Evolutionary conservation across 1,140 invertebrate genomes (phyloP).

Genomic region (Homarus americanus): DNA sequence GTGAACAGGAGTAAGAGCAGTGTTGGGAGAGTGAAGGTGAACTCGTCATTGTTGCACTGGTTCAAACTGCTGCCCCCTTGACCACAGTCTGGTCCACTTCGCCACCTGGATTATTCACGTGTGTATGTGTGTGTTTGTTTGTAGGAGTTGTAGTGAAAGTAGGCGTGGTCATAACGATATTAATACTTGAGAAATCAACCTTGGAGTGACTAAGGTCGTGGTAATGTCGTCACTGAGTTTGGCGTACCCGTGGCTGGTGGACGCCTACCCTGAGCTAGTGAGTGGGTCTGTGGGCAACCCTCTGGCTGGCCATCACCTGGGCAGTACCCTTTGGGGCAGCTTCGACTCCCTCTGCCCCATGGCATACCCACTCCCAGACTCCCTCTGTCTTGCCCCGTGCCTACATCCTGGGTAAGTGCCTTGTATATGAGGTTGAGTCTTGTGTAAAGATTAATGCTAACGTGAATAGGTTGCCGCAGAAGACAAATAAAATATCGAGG

Average conservation of each 20-base stretch:
- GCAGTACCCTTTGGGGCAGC: constrained; percentile 54
- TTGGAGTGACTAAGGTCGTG: background rate
- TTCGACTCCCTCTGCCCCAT: constrained; percentile 65
- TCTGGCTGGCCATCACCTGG: constrained; percentile 52
- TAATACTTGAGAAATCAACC: background rate
- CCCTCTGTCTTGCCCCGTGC: constrained; percentile 18
- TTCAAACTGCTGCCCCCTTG: background rate
- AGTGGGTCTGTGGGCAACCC: constrained; percentile 59
- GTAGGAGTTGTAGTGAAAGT: constrained; percentile 28
- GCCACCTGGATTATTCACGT: background rate
- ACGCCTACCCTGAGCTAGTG: constrained; percentile 72
- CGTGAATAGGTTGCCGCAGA: no score
- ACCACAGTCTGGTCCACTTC: background rate
- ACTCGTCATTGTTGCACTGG: background rate
- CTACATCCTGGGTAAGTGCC: constrained; percentile 51
- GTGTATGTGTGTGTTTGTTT: no score
- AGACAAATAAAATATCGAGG: no score
- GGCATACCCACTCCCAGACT: constrained; percentile 47
- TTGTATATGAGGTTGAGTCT: no score
- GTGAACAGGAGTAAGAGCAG: background rate
- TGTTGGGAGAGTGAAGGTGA: constrained; percentile 11
- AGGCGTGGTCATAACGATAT: background rate
- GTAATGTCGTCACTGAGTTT: constrained; percentile 60
- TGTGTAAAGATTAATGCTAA: no score
- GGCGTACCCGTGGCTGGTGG: constrained; percentile 70